These are phyloP conservation scores for Neoscelio sp. DNA, from an alignment of 2,888 invertebrate genomes.

Conservation along the genomic window DNA sequence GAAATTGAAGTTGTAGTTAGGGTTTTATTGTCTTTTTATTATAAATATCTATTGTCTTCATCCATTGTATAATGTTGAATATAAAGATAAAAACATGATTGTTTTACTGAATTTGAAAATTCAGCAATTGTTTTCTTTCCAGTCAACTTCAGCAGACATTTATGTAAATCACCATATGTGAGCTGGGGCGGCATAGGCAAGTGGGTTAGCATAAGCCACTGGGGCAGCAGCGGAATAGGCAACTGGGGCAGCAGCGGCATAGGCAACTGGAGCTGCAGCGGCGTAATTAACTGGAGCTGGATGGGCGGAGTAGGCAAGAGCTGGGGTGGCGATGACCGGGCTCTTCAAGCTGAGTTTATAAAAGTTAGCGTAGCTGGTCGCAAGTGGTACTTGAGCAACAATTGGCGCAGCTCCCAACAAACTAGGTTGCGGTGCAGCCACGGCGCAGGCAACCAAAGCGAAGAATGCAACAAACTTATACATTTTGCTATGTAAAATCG, in stretches of 20 bases:
- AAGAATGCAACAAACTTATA: constrained; percentile 73
- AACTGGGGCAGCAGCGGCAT: constrained; percentile 5
- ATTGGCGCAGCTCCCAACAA: background rate
- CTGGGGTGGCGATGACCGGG: constrained; percentile 70
- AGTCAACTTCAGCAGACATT: too few species aligned
- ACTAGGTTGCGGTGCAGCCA: constrained; percentile 79
- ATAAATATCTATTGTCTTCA: too few species aligned
- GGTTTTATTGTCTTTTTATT: too few species aligned
- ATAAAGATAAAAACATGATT: too few species aligned
- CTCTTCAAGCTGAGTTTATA: constrained; percentile 79
- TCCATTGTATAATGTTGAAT: too few species aligned
- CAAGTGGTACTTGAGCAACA: constrained; percentile 83
- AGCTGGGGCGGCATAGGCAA: background rate
- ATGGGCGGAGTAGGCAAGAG: constrained; percentile 84
- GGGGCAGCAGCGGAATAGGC: constrained; percentile 71
- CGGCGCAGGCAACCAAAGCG: constrained; percentile 77
- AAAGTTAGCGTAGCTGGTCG: constrained; percentile 83
- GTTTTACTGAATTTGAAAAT: too few species aligned
- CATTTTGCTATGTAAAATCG: constrained; percentile 60
- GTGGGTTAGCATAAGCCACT: constrained; percentile 71
- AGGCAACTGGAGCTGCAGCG: constrained; percentile 79
- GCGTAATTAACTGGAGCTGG: constrained; percentile 79
- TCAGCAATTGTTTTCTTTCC: too few species aligned
- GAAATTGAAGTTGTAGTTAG: too few species aligned
- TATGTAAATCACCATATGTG: too few species aligned